phyloP scores from a whole-genome alignment of 2,113 vertebrate species.

The Phalacrocorax pelagicus region DNA sequence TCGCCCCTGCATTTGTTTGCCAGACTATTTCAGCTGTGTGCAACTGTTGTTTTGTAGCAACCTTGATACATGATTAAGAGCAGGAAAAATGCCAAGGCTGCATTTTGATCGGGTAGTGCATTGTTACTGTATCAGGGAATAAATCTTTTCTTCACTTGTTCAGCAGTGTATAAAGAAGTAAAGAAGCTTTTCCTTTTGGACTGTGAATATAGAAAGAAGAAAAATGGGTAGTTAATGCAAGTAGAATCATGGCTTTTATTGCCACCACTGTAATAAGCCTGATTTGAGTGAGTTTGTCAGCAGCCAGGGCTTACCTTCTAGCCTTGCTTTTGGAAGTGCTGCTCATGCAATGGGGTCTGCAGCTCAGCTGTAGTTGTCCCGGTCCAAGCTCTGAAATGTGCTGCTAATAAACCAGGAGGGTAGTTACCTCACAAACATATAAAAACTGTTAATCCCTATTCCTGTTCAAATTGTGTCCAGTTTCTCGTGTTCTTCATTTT shows the following conservation, averaged over 20 bases:
- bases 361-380: background rate
- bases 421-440: background rate
- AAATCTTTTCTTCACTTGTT: background rate
- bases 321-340: background rate
- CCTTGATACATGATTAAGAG: background rate
- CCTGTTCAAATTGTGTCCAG: background rate
- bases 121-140: background rate
- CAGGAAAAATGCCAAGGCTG: background rate
- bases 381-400: background rate
- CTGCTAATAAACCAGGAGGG: background rate
- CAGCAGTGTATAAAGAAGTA: background rate
- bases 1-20: background rate
- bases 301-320: background rate
- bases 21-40: background rate
- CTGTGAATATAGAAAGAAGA: background rate
- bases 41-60: background rate
- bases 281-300: background rate
- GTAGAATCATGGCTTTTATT: background rate
- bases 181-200: background rate
- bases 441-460: background rate
- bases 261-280: background rate
- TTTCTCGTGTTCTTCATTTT: background rate
- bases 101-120: background rate
- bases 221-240: background rate
- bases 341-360: background rate